phyloP scores from a whole-genome alignment of 2,888 invertebrate genomes.

The Acanthosepion pharaonis region DNA sequence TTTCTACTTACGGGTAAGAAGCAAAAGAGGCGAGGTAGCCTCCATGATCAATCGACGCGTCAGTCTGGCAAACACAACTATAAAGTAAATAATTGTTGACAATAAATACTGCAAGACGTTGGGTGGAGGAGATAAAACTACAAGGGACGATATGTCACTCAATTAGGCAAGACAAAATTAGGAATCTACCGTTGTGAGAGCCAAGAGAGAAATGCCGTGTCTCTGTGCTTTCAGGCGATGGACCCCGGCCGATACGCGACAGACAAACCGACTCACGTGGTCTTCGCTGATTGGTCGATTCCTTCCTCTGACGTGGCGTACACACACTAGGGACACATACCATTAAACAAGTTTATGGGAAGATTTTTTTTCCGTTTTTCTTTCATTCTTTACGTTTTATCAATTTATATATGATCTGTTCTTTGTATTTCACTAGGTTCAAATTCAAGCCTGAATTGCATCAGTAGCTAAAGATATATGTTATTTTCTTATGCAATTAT shows the following conservation, averaged over 20 bases:
- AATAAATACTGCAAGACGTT: background rate
- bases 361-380: background rate
- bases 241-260: conserved; percentile 20
- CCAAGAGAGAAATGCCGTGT: background rate
- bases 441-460: background rate
- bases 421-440: background rate
- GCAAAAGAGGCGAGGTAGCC: background rate
- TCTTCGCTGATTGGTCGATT: conserved; percentile 36
- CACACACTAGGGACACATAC: conserved; percentile 40
- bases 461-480: background rate
- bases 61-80: background rate
- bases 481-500: background rate
- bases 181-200: background rate
- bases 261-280: conserved; percentile 40
- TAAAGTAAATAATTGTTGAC: background rate
- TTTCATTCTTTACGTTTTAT: background rate
- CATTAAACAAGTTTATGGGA: background rate
- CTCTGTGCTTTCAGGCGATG: too few species aligned
- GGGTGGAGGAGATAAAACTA: background rate
- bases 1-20: background rate
- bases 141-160: background rate
- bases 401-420: background rate
- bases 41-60: background rate
- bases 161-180: background rate
- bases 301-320: conserved; percentile 10